Conservation (phyloP, 1,140 invertebrate species). For the Chlorops oryzae region DNA sequence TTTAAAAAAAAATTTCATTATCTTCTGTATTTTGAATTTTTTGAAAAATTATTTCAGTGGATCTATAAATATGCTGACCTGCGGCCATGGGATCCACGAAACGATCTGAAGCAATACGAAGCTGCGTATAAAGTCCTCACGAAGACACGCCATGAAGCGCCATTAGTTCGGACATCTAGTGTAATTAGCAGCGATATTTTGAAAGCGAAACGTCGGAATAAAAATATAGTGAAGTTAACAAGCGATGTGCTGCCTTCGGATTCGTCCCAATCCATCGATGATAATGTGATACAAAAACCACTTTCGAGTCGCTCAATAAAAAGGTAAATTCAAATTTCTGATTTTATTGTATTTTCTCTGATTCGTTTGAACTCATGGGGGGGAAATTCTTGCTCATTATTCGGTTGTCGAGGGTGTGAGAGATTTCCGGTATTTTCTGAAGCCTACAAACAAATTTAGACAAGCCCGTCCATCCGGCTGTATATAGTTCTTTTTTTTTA, state of each 20-base stretch:
- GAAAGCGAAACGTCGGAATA: conserved; percentile 12
- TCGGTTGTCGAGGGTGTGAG: too few relatives aligned
- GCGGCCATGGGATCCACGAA: conserved; percentile 75
- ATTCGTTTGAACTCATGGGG: too few relatives aligned
- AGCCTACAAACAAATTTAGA: too few relatives aligned
- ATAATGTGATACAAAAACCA: neutral
- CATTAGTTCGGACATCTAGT: conserved; percentile 59
- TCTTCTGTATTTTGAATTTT: too few relatives aligned
- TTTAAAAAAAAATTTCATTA: neutral
- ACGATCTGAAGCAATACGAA: conserved; percentile 78
- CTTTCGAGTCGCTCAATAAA: conserved; percentile 1
- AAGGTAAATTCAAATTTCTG: neutral
- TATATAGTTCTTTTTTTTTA: too few relatives aligned
- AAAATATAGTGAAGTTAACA: neutral
- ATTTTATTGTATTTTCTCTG: neutral
- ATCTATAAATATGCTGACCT: conserved; percentile 69
- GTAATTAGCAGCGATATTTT: conserved; percentile 54
- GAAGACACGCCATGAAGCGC: conserved; percentile 66
- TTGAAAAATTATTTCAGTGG: conserved; percentile 57
- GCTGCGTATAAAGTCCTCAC: conserved; percentile 64
- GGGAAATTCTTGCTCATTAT: too few relatives aligned
- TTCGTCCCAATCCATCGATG: conserved; percentile 28
- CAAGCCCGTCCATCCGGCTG: too few relatives aligned
- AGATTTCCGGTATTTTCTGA: too few relatives aligned
- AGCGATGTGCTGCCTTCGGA: conserved; percentile 23